Evolutionary conservation across 1,140 invertebrate species (phyloP).

Genomic region (Drosophila elegans): DNA sequence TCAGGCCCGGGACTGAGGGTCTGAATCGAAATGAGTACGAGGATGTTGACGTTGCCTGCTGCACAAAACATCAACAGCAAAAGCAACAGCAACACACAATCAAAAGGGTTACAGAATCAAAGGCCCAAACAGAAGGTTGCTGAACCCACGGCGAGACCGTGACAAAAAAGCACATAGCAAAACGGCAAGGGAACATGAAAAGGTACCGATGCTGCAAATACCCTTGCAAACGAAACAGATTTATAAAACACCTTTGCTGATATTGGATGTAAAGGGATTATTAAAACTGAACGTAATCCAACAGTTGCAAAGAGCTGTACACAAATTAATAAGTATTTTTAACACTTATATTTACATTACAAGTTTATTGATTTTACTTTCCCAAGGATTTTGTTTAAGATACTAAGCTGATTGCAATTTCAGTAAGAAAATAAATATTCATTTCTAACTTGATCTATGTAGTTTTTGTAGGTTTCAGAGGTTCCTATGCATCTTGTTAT

Average conservation of each 20-base stretch:
- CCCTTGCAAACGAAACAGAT: constrained; percentile 13
- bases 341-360: too few relatives aligned
- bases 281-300: too few relatives aligned
- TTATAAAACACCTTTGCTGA: constrained; percentile 3
- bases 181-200: not conserved
- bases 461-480: too few relatives aligned
- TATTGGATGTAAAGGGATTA: too few relatives aligned
- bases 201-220: constrained; percentile 22
- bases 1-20: constrained; percentile 16
- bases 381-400: too few relatives aligned
- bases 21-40: constrained; percentile 30
- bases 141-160: constrained; percentile 40
- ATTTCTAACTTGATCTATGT: too few relatives aligned
- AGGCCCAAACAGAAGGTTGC: constrained; percentile 46
- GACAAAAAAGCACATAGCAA: constrained; percentile 27
- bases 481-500: too few relatives aligned
- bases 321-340: too few relatives aligned
- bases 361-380: too few relatives aligned
- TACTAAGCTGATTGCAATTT: too few relatives aligned
- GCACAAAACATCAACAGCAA: constrained; percentile 45
- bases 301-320: too few relatives aligned
- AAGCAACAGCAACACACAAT: constrained; percentile 30
- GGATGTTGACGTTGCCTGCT: constrained; percentile 65
- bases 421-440: too few relatives aligned
- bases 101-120: constrained; percentile 51